Percentiles rank a stretch among this genome's conserved stretches.
Conservation (phyloP, 2,113 vertebrate genomes). For the Cryptomyrus ogoouensis region DNA sequence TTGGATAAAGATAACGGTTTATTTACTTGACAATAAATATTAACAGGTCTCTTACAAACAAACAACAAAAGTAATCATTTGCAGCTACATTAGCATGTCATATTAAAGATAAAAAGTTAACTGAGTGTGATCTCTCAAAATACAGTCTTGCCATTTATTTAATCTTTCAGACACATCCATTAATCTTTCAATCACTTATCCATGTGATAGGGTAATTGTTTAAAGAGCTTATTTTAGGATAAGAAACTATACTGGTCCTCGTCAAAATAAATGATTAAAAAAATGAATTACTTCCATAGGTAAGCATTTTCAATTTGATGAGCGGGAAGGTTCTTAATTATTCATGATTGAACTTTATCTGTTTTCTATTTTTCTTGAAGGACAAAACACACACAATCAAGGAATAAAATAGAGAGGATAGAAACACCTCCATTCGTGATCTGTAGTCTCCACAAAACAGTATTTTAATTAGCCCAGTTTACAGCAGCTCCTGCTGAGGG, state of each 20-base stretch:
- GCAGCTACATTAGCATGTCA: background rate
- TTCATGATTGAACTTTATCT: background rate
- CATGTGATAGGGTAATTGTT: background rate
- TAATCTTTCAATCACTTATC: background rate
- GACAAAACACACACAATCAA: background rate
- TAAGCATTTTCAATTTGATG: background rate
- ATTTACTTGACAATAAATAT: background rate
- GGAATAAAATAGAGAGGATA: background rate
- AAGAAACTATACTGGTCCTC: background rate
- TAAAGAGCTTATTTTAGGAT: background rate
- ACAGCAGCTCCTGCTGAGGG: background rate
- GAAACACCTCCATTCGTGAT: background rate
- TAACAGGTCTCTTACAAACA: background rate
- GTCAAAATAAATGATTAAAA: background rate
- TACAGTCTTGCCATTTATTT: background rate
- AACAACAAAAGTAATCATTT: background rate
- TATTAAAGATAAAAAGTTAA: background rate
- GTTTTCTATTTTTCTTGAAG: background rate
- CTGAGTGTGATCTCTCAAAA: background rate
- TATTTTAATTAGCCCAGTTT: background rate
- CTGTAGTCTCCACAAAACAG: background rate
- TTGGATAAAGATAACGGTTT: background rate
- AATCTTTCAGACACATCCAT: background rate
- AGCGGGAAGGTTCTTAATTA: background rate
- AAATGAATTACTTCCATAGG: background rate